These are phyloP conservation scores for Ceratosolen solmsi DNA, from an alignment of 1,140 invertebrate species.

Conservation along the genomic window DNA sequence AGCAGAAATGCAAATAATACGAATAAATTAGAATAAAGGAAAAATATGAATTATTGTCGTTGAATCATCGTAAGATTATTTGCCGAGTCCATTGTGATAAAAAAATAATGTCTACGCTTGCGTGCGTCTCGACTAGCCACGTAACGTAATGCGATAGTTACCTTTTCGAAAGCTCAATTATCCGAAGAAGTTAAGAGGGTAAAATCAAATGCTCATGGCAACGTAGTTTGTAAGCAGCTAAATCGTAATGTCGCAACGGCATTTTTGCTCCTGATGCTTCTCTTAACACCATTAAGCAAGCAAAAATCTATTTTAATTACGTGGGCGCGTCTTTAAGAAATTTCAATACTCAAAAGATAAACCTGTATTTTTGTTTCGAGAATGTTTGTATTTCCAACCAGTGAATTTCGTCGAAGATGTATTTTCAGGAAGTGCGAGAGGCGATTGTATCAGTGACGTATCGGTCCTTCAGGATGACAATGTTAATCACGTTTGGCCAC, in stretches of 20 bases:
- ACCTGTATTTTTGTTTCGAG: not conserved
- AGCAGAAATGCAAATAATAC: not conserved
- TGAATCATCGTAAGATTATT: not conserved
- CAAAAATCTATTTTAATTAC: too few species aligned
- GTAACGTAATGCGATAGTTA: too few species aligned
- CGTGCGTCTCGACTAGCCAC: too few species aligned
- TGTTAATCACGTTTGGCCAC: not conserved
- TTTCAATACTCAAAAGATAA: not conserved
- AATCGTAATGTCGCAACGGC: too few species aligned
- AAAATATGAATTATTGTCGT: not conserved
- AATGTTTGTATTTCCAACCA: too few species aligned
- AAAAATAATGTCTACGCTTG: not conserved
- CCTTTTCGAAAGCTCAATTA: not conserved
- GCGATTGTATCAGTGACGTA: not conserved
- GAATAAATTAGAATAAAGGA: not conserved
- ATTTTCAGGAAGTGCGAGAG: not conserved
- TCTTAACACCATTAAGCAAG: too few species aligned
- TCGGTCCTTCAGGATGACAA: not conserved
- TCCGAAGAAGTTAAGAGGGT: not conserved
- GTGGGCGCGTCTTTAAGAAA: too few species aligned
- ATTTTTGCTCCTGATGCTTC: too few species aligned
- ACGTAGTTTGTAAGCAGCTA: too few species aligned
- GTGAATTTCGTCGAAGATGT: not conserved
- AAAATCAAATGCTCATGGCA: not conserved
- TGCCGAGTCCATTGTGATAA: not conserved